Conservation (phyloP, 2,888 invertebrate species). For the Cepaea hortensis region DNA sequence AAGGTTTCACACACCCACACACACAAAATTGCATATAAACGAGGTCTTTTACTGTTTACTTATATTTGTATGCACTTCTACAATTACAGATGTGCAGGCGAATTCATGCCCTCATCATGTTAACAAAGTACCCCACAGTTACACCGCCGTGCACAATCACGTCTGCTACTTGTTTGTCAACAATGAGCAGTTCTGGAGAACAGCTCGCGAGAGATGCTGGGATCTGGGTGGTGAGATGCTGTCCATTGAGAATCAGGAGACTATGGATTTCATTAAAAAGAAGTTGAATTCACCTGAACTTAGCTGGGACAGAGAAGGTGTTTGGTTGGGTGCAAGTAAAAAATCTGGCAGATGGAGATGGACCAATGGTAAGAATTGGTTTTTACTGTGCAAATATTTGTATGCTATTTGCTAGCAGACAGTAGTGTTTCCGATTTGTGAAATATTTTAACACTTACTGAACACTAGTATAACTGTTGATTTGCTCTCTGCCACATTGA, state of each 20-base stretch:
- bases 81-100: neutral
- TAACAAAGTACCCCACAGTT: neutral
- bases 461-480: too few species aligned
- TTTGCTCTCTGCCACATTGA: too few species aligned
- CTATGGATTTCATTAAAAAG: slow-evolving; percentile 63
- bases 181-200: slow-evolving; percentile 64
- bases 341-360: slow-evolving; percentile 62
- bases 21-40: too few species aligned
- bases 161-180: slow-evolving; percentile 67
- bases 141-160: slow-evolving; percentile 43
- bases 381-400: too few species aligned
- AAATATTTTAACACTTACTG: too few species aligned
- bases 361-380: slow-evolving; percentile 62
- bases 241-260: slow-evolving; percentile 56
- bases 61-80: too few species aligned
- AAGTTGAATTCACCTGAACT: slow-evolving; percentile 58
- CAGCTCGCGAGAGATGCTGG: slow-evolving; percentile 63
- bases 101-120: slow-evolving; percentile 34
- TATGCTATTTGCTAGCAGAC: too few species aligned
- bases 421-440: too few species aligned
- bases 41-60: too few species aligned
- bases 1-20: too few species aligned
- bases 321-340: slow-evolving; percentile 69
- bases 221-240: slow-evolving; percentile 67
- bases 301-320: slow-evolving; percentile 65